Evolutionary conservation across 1,140 invertebrate genomes (phyloP).

Genomic region (Acyrthosiphon pisum): DNA sequence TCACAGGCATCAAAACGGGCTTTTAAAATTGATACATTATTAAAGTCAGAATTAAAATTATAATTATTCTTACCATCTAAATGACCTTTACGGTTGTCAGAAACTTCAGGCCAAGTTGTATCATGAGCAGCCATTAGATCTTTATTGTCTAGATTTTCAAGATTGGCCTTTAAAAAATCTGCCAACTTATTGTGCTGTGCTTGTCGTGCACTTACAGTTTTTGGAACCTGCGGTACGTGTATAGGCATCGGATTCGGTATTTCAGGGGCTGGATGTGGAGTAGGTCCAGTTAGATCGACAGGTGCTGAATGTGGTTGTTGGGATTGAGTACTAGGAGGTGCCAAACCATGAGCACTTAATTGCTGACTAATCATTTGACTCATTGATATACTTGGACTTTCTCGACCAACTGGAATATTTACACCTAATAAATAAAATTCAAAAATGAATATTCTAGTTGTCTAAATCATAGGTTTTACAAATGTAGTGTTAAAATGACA

Average conservation of each 20-base stretch:
- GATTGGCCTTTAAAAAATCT: conserved; percentile 71
- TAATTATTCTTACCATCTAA: conserved; percentile 55
- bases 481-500: background rate
- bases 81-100: conserved; percentile 50
- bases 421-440: conserved; percentile 6
- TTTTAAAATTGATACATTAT: too few relatives aligned
- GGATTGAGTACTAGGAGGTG: conserved; percentile 8
- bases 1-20: too few relatives aligned
- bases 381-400: conserved; percentile 50
- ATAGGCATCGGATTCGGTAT: conserved; percentile 39
- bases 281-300: conserved; percentile 49
- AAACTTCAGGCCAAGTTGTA: conserved; percentile 68
- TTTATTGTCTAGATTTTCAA: conserved; percentile 73
- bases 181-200: conserved; percentile 67
- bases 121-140: conserved; percentile 71
- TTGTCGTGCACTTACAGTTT: conserved; percentile 55
- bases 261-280: conserved; percentile 37
- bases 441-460: background rate
- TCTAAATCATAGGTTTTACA: background rate
- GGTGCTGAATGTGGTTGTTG: conserved; percentile 27
- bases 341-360: conserved; percentile 26
- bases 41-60: background rate
- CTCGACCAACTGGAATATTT: conserved; percentile 42
- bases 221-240: conserved; percentile 47
- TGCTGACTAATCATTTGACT: conserved; percentile 51